phyloP scores from a whole-genome alignment of 2,113 vertebrate species.

The Menura novaehollandiae region DNA sequence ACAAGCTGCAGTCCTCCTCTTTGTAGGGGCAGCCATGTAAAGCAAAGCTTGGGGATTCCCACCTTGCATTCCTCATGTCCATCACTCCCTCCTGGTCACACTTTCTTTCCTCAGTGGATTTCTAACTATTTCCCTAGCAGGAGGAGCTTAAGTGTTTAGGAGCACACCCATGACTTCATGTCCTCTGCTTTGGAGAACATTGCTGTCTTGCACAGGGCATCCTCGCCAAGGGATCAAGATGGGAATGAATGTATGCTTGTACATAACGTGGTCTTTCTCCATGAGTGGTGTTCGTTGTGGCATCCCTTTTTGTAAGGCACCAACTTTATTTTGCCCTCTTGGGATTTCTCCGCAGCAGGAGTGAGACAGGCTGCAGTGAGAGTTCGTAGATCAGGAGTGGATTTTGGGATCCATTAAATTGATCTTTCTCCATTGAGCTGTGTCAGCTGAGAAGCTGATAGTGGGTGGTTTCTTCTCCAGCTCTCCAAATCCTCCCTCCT shows the following conservation, averaged over 20 bases:
- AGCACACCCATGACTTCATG: not conserved
- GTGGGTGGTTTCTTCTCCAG: not conserved
- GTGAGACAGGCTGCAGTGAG: not conserved
- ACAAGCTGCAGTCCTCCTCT: not conserved
- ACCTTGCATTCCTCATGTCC: not conserved
- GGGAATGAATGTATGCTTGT: conserved; percentile 16
- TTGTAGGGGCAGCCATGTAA: not conserved
- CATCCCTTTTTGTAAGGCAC: not conserved
- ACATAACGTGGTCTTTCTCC: not conserved
- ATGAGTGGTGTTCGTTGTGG: not conserved
- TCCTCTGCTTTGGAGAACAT: not conserved
- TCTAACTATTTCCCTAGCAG: not conserved
- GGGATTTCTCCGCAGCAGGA: not conserved
- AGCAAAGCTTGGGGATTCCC: not conserved
- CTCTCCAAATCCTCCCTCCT: not conserved
- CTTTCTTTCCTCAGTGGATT: not conserved
- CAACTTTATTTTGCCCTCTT: not conserved
- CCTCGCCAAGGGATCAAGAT: not conserved
- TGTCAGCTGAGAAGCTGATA: not conserved
- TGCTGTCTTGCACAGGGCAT: not conserved
- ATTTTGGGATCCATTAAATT: not conserved
- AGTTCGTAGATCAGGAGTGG: not conserved
- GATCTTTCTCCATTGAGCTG: not conserved
- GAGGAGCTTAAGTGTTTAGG: not conserved
- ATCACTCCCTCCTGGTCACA: not conserved